Conservation (phyloP, 1,140 invertebrate genomes). For the Cyclina sinensis region DNA sequence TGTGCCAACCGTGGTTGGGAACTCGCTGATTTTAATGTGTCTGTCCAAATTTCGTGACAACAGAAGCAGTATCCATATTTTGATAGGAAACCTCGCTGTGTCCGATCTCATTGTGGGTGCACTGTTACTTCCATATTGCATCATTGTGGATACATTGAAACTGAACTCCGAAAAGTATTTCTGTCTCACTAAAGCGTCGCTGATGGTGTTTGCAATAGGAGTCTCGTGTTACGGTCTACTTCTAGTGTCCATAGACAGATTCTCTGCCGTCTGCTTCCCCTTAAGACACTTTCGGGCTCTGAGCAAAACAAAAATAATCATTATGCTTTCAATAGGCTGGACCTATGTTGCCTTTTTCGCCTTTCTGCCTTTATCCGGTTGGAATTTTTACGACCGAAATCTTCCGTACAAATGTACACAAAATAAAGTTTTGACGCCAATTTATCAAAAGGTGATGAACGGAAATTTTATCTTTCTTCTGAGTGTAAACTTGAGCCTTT, state of each 20-base stretch:
- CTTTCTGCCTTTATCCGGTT: constrained; percentile 16
- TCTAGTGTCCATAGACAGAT: constrained; percentile 4
- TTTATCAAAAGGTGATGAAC: not conserved
- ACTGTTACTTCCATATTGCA: not conserved
- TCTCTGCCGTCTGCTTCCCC: not conserved
- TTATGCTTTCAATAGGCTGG: constrained; percentile 42
- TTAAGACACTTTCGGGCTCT: not conserved
- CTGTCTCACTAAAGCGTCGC: not conserved
- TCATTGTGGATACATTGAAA: not conserved
- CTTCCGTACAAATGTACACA: not conserved
- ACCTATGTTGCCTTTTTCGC: not conserved
- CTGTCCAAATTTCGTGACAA: not conserved
- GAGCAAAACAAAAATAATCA: constrained; percentile 11
- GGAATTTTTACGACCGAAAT: not conserved
- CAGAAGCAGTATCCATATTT: constrained; percentile 5
- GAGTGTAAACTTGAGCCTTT: not conserved
- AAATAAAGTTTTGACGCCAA: not conserved
- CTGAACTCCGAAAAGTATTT: constrained; percentile 20
- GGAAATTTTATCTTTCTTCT: not conserved
- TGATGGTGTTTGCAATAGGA: not conserved
- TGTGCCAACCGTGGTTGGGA: constrained; percentile 39
- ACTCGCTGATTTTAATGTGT: not conserved
- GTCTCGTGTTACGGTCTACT: constrained; percentile 18
- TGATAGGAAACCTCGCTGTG: constrained; percentile 20
- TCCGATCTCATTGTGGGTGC: constrained; percentile 29